Conservation (phyloP, 2,797 vertebrate genomes). For the Darevskia nairensis region DNA sequence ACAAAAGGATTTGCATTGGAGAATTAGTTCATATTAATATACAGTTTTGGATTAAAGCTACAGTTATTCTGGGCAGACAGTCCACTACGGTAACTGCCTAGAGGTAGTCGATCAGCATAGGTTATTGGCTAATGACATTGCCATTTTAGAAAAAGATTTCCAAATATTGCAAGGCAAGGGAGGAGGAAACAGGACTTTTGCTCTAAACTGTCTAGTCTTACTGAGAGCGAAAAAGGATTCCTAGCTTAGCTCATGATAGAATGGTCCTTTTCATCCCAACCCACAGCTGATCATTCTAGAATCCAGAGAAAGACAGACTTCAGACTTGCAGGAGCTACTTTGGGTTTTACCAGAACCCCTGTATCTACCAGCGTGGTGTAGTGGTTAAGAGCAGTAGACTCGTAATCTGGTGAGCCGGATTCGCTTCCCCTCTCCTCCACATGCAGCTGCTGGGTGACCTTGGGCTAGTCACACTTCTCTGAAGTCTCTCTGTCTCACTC, state of each 20-base stretch:
- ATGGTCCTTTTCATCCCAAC: not conserved
- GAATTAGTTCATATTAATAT: too few species aligned
- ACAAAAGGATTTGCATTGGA: not conserved
- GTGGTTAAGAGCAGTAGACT: too few species aligned
- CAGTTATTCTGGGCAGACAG: slow-evolving; percentile 14
- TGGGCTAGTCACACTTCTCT: too few species aligned
- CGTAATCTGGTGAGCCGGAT: too few species aligned
- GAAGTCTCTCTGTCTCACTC: too few species aligned
- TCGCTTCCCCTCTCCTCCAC: too few species aligned
- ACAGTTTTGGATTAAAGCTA: not conserved
- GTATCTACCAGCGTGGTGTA: too few species aligned
- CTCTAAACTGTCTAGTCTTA: not conserved
- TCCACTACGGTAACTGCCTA: slow-evolving; percentile 13
- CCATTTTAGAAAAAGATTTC: not conserved
- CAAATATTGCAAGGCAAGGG: not conserved
- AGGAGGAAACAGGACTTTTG: not conserved
- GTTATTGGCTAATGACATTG: not conserved
- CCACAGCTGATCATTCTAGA: too few species aligned
- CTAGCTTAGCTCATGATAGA: not conserved
- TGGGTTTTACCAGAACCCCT: too few species aligned
- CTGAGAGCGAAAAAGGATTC: not conserved
- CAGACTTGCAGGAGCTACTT: too few species aligned
- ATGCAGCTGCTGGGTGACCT: too few species aligned
- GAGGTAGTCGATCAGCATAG: not conserved
- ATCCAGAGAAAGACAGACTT: too few species aligned